Base-by-base conservation (phyloP, 1,140 invertebrate genomes). In the Hydropsyche tenuis region DNA sequence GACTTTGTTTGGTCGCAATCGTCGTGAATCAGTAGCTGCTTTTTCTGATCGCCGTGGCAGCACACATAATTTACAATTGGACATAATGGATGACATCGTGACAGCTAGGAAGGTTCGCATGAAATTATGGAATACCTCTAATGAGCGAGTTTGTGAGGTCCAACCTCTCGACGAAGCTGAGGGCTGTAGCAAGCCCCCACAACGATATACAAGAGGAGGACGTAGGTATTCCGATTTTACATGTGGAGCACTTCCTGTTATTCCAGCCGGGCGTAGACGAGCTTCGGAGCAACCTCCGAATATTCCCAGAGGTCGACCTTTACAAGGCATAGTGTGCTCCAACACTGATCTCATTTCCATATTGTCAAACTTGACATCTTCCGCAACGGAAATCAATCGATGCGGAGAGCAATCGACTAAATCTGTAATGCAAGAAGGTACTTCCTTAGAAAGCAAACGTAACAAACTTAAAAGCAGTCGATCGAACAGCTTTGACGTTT, bases 21-120 rank as follows among this genome's bases (percentile, higher is more conserved):
- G 93, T 0, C 87, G 93, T 5, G 92, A 94, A 83, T 93, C 92
- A 23, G 90, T 94, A 62, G 91, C 92, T 1, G 91, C 91, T 0
- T 92, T 91, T 78, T 90, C 89, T 22, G 89, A 89, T 43, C 84
- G 86, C 7, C 86, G 87, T 16, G 93, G 93, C 43, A 93, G 91
- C 79, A 89, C 90, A 14, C 93, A 93, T 79, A 94, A 94, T 80
- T 83, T 94, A 18, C 92, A 94, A 78, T 83, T 94, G 69, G 93
- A 94, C 78, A 94, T 94, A 71, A 94, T 94, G 92, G 93, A 94
- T 78, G 92, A 94, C 79, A 94, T 94, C 43, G 89, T 94, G 20
- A 92, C 92, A 80, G 90, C 91, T 0, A 86, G 91, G 46, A 94
- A 94, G 86, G 93, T 92, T 0, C 86, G 90, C 51, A 89, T 94